Percentiles rank a stretch among this genome's conserved stretches.
phyloP scores from a whole-genome alignment of 2,888 invertebrate species.

The Ormyrus pomaceus region DNA sequence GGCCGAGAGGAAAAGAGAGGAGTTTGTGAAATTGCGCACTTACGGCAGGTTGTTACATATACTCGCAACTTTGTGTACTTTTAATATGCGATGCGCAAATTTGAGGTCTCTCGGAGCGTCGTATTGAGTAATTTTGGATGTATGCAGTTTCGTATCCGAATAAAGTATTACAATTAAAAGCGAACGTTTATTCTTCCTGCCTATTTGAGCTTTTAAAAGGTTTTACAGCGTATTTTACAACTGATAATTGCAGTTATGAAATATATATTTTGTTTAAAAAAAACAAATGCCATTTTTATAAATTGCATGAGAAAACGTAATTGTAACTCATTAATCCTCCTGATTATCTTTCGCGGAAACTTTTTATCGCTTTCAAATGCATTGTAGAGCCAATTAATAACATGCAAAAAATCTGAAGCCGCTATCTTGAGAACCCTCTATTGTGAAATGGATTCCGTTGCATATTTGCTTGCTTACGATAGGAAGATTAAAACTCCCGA shows the following conservation, averaged over 20 bases:
- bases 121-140: slow-evolving; percentile 6
- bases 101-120: background rate
- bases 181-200: background rate
- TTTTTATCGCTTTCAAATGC: background rate
- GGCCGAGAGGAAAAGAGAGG: background rate
- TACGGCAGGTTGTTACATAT: slow-evolving; percentile 6
- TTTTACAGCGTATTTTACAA: background rate
- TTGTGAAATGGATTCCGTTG: slow-evolving; percentile 2
- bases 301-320: too few species aligned
- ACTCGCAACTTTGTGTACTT: slow-evolving; percentile 31
- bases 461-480: too few species aligned
- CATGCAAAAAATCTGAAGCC: slow-evolving; percentile 31
- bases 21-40: slow-evolving; percentile 26
- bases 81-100: slow-evolving; percentile 22
- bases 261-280: too few species aligned
- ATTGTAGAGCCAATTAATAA: slow-evolving; percentile 28
- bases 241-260: too few species aligned
- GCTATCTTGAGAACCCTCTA: slow-evolving; percentile 26
- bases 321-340: background rate
- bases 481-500: too few species aligned
- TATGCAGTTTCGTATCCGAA: background rate
- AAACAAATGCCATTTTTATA: too few species aligned
- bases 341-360: slow-evolving; percentile 25
- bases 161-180: background rate
- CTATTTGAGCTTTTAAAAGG: background rate